Evolutionary conservation across 2,797 vertebrate species (phyloP).

Genomic region (Sphenodon punctatus): DNA sequence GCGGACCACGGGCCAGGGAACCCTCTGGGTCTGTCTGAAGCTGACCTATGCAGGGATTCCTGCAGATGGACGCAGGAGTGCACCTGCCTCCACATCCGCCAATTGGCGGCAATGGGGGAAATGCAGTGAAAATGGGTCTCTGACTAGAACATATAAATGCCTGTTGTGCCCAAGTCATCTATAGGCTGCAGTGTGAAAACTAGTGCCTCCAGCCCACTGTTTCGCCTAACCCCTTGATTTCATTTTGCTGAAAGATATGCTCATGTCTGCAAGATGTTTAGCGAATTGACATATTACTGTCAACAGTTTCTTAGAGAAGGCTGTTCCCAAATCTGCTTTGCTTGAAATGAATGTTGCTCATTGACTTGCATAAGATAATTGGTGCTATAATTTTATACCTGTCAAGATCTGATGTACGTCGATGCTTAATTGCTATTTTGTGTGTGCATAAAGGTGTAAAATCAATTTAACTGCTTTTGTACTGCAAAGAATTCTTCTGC

Average conservation of each 20-base stretch:
- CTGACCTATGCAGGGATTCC: too few species aligned
- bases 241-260: conserved; percentile 18
- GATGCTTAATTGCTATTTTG: conserved; percentile 68
- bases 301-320: conserved; percentile 15
- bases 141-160: not conserved
- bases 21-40: too few species aligned
- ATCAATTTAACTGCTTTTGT: conserved; percentile 56
- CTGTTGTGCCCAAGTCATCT: not conserved
- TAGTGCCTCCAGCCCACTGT: not conserved
- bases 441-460: conserved; percentile 65
- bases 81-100: too few species aligned
- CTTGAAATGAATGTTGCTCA: conserved; percentile 46
- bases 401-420: conserved; percentile 57
- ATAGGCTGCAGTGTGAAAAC: not conserved
- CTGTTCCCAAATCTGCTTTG: conserved; percentile 14
- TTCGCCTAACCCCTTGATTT: not conserved
- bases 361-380: conserved; percentile 59
- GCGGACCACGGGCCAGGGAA: too few species aligned
- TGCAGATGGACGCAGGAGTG: too few species aligned
- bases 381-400: conserved; percentile 67
- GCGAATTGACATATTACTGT: not conserved
- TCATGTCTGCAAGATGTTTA: not conserved
- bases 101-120: too few species aligned
- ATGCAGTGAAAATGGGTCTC: too few species aligned
- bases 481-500: conserved; percentile 45